Evolutionary conservation across 2,888 invertebrate genomes (phyloP).

Genomic region (Drosophila emarginata): DNA sequence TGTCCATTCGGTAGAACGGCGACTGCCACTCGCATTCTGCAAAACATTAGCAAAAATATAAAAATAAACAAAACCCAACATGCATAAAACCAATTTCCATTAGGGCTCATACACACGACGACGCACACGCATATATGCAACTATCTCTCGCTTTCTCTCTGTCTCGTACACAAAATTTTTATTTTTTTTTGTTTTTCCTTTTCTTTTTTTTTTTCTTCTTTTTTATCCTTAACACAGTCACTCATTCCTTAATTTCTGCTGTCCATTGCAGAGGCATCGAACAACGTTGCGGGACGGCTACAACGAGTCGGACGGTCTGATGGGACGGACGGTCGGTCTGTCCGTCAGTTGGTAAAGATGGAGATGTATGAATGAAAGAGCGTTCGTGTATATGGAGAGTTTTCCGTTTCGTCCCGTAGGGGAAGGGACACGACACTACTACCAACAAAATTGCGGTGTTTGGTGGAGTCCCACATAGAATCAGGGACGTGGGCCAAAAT

Average conservation of each 20-base stretch:
- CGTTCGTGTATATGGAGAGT: constrained; percentile 11
- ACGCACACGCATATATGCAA: constrained; percentile 47
- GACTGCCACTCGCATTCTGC: constrained; percentile 71
- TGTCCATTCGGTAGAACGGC: constrained; percentile 8
- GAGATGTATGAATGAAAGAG: constrained; percentile 14
- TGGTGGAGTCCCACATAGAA: background rate
- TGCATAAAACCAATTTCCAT: constrained; percentile 80
- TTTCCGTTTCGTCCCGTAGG: background rate
- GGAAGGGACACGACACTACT: background rate
- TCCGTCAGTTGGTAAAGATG: constrained; percentile 17
- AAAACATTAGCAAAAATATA: constrained; percentile 77
- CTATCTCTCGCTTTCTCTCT: constrained; percentile 36
- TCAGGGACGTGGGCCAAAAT: background rate
- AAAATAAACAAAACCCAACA: constrained; percentile 79
- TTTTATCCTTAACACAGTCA: constrained; percentile 6
- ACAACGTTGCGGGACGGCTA: constrained; percentile 39
- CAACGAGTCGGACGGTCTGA: background rate
- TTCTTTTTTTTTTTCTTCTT: constrained; percentile 5
- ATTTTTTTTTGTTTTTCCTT: too few species aligned
- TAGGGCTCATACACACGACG: constrained; percentile 56
- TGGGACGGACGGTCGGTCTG: constrained; percentile 13
- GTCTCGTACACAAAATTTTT: background rate
- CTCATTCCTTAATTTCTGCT: constrained; percentile 22
- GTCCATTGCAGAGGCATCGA: constrained; percentile 45
- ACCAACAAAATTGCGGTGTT: background rate